Evolutionary conservation across 2,113 vertebrate genomes (phyloP).

Genomic region (Sorex araneus): DNA sequence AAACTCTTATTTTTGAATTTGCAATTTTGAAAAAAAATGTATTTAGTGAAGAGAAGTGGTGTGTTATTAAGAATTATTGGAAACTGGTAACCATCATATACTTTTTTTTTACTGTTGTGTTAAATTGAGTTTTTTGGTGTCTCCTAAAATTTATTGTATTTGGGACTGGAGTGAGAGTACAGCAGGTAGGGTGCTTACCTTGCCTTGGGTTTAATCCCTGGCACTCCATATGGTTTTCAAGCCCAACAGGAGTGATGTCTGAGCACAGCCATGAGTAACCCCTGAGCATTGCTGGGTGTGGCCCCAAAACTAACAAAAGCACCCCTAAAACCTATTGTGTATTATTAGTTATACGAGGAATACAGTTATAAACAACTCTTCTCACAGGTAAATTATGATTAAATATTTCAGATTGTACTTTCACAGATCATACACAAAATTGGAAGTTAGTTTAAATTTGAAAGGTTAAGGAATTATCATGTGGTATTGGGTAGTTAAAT

Average conservation of each 20-base stretch:
- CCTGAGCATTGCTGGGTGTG: too few relatives aligned
- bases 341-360: conserved; percentile 22
- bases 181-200: too few relatives aligned
- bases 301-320: too few relatives aligned
- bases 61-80: neutral
- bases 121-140: conserved; percentile 21
- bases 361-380: neutral
- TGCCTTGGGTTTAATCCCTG: too few relatives aligned
- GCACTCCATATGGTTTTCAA: too few relatives aligned
- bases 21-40: conserved; percentile 46
- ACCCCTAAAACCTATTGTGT: neutral
- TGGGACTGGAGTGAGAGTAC: too few relatives aligned
- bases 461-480: conserved; percentile 6
- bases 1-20: conserved; percentile 57
- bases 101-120: too few relatives aligned
- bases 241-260: too few relatives aligned
- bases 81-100: neutral
- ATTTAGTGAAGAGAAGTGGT: conserved; percentile 22
- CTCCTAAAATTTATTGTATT: conserved; percentile 32
- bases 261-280: too few relatives aligned
- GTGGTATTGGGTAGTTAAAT: conserved; percentile 20
- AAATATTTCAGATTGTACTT: conserved; percentile 46
- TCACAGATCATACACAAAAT: conserved; percentile 22
- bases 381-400: conserved; percentile 23
- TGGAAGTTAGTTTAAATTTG: conserved; percentile 21